Percentiles rank a stretch among this genome's conserved stretches.
These are phyloP conservation scores for fruit fly (Drosophila melanogaster) DNA, from an alignment of 1,140 invertebrate species.

Conservation along the genomic window DNA sequence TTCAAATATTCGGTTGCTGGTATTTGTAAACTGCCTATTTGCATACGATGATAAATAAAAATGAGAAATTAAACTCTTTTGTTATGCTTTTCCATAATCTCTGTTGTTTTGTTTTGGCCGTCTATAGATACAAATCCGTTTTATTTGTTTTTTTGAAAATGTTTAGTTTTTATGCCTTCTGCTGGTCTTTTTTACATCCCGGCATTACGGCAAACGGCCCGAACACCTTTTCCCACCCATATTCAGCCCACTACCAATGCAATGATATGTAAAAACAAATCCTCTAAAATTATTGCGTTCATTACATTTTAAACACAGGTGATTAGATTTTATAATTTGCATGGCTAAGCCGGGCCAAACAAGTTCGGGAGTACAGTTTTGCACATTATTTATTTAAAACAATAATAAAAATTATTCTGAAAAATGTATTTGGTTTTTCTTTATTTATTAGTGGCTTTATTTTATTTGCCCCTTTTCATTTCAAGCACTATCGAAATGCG, in stretches of 20 bases:
- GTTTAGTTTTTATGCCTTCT: conserved; percentile 53
- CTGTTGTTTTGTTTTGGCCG: conserved; percentile 38
- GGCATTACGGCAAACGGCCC: conserved; percentile 36
- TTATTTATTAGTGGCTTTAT: conserved; percentile 65
- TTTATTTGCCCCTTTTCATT: conserved; percentile 47
- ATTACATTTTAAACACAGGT: conserved; percentile 84
- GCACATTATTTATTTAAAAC: conserved; percentile 78
- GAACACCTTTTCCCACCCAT: not conserved
- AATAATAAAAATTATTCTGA: conserved; percentile 62
- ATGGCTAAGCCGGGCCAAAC: conserved; percentile 25
- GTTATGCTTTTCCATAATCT: conserved; percentile 45
- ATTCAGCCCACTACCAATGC: not conserved
- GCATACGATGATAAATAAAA: conserved; percentile 74
- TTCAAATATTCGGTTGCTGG: conserved; percentile 45
- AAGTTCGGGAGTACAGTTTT: conserved; percentile 55
- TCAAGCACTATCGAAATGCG: conserved; percentile 43
- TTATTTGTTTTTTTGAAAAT: conserved; percentile 73
- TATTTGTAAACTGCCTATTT: conserved; percentile 64
- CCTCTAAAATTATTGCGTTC: conserved; percentile 79
- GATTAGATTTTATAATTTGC: conserved; percentile 81
- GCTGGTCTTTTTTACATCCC: conserved; percentile 20
- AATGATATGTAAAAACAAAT: conserved; percentile 47
- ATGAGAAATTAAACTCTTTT: conserved; percentile 62
- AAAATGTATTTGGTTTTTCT: conserved; percentile 55
- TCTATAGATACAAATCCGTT: conserved; percentile 74